A percentile compares a stretch with the other conserved stretches of the same genome.
These are phyloP conservation scores for Nettapus auritus DNA, from an alignment of 2,113 vertebrate species.

Conservation along the genomic window DNA sequence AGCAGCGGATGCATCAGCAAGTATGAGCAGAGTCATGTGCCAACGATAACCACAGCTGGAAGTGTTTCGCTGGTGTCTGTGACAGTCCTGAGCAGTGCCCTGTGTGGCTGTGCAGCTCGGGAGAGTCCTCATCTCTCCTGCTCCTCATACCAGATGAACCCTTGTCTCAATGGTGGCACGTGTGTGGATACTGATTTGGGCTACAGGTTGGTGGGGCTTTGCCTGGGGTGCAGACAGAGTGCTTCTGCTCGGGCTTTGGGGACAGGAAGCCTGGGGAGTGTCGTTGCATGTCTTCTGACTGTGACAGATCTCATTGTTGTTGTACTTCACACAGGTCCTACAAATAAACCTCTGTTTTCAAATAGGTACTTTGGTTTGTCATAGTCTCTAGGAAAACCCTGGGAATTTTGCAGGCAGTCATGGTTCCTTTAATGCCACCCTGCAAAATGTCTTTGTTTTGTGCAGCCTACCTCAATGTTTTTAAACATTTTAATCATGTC, in stretches of 20 bases:
- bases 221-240: not conserved
- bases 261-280: not conserved
- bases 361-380: not conserved
- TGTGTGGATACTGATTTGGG: constrained; percentile 84
- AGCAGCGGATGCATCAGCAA: constrained; percentile 80
- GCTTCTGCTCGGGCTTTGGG: not conserved
- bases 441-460: not conserved
- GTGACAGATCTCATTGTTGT: not conserved
- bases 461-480: not conserved
- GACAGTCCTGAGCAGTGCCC: constrained; percentile 61
- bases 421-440: not conserved
- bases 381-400: not conserved
- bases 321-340: not conserved
- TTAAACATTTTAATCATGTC: not conserved
- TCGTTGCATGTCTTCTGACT: not conserved
- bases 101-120: constrained; percentile 82
- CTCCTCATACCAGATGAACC: constrained; percentile 79
- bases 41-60: constrained; percentile 76
- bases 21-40: constrained; percentile 74
- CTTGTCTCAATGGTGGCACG: constrained; percentile 86
- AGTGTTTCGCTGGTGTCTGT: constrained; percentile 83
- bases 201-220: constrained; percentile 80
- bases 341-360: not conserved
- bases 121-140: constrained; percentile 80
- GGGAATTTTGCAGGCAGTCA: not conserved